Percentiles rank a stretch among this genome's conserved stretches.
Evolutionary conservation across 2,797 vertebrate species (phyloP).

Genomic region (Enteromius trimaculatus): DNA sequence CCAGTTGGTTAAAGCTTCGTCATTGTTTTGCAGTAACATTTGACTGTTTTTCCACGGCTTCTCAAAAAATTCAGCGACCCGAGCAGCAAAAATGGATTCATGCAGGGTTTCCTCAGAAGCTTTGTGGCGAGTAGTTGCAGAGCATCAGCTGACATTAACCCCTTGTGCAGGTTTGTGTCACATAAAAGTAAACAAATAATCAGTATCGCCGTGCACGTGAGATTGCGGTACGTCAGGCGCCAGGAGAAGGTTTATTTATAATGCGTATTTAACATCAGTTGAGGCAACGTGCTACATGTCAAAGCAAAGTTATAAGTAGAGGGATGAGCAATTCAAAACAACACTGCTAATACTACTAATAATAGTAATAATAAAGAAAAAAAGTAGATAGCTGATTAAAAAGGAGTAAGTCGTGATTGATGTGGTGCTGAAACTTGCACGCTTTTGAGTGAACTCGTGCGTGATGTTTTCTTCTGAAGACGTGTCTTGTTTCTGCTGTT

Average conservation of each 20-base stretch:
- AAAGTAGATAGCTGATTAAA: neutral
- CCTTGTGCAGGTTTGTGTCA: neutral
- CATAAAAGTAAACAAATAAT: neutral
- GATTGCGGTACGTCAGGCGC: neutral
- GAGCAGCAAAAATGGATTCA: slow-evolving; percentile 7
- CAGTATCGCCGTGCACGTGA: neutral
- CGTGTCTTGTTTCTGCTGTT: neutral
- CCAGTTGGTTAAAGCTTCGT: neutral
- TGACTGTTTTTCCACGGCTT: neutral
- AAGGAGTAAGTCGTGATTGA: neutral
- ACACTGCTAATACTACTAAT: too few relatives aligned
- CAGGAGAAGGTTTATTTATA: slow-evolving; percentile 13
- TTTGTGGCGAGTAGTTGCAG: slow-evolving; percentile 34
- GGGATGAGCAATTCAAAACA: neutral
- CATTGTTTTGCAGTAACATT: neutral
- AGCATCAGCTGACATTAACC: slow-evolving; percentile 33
- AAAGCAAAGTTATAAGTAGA: neutral
- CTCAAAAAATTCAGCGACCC: neutral
- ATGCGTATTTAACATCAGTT: neutral
- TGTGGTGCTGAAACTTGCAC: slow-evolving; percentile 17
- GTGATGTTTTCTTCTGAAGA: neutral
- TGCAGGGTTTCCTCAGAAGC: slow-evolving; percentile 24
- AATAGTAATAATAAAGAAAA: neutral
- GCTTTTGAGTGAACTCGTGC: neutral
- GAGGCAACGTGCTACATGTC: neutral